phyloP scores from a whole-genome alignment of 2,888 invertebrate species.

The Embidobia sp. region DNA sequence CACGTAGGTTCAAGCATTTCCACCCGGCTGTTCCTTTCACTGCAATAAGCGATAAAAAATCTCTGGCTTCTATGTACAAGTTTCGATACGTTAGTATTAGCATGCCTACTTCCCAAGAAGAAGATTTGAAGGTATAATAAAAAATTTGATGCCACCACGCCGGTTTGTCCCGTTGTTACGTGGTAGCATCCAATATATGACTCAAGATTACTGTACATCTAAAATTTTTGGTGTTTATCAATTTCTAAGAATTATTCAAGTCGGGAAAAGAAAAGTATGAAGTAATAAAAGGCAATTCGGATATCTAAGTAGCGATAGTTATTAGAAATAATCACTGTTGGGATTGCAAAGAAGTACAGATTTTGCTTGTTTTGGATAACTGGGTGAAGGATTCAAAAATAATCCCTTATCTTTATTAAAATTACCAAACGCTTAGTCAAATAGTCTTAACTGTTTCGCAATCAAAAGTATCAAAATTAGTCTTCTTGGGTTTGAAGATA shows the following conservation, averaged over 20 bases:
- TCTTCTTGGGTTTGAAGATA: constrained; percentile 39
- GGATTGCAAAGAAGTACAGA: too few species aligned
- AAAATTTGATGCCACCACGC: constrained; percentile 5
- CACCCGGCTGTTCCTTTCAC: constrained; percentile 67
- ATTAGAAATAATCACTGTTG: too few species aligned
- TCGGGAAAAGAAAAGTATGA: constrained; percentile 9
- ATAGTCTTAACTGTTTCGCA: too few species aligned
- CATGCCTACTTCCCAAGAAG: constrained; percentile 79
- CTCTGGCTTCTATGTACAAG: constrained; percentile 76
- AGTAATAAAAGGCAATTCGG: constrained; percentile 15
- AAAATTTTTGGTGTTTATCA: not conserved
- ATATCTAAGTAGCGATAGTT: not conserved
- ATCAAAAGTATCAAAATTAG: too few species aligned
- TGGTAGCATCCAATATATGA: constrained; percentile 2
- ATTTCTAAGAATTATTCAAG: not conserved
- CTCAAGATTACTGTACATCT: constrained; percentile 26
- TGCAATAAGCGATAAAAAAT: constrained; percentile 76
- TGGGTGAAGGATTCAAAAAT: too few species aligned
- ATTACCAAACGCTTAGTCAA: too few species aligned
- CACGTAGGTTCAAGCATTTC: constrained; percentile 30
- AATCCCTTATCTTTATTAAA: not conserved
- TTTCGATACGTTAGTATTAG: constrained; percentile 78
- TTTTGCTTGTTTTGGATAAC: too few species aligned
- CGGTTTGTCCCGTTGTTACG: too few species aligned
- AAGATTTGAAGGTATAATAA: constrained; percentile 39